Base-by-base conservation (phyloP, 2,113 vertebrate genomes). In the Sphyrna mokarran region DNA sequence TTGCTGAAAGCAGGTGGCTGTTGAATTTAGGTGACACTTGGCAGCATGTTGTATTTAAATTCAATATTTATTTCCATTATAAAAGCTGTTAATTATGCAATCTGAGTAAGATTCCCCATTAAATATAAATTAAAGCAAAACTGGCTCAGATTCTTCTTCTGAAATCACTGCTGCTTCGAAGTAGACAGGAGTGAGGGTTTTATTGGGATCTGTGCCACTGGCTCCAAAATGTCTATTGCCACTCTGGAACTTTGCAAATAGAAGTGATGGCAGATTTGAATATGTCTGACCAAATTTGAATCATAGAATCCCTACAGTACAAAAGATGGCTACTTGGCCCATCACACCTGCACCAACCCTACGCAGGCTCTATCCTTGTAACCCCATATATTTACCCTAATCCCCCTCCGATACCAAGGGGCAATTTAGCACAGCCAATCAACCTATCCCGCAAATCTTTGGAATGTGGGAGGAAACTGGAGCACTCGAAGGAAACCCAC, bases 1-100 rank as follows among this genome's bases (percentile, higher is more conserved):
- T 94, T 94, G 63, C 91, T 94, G 40, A 94, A 94, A 40, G n/a
- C 63, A 40, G 91, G 63, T 94, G 61, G 33, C 37, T 69, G 63
- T 70, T 94, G n/a, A 94, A 94, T 94, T 13, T 61, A 69, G 58
- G 54, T 94, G 61, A 40, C 48, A 61, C 54, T 89, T 29, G 29
- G 58, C 48, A 16, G 11, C 23, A 54, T 58, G 26, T 58, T 90
- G 58, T 90, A 6, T 54, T 33, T 7, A 20, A 63, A 37, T 40
- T 22, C 7, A 68, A 94, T 40, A 58, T 11, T 83, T 11, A 58
- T 58, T 58, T 40, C 26, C 72, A 76, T 76, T 33, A 76, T 33
- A 83, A 16, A 40, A 83, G 6, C 18, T 54, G 43, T 87, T 23
- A 26, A 89, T 58, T 58, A 58, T 54, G 10, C 2, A 89, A 40